phyloP scores from a whole-genome alignment of 2,113 vertebrate genomes.

The Lycaon pictus region DNA sequence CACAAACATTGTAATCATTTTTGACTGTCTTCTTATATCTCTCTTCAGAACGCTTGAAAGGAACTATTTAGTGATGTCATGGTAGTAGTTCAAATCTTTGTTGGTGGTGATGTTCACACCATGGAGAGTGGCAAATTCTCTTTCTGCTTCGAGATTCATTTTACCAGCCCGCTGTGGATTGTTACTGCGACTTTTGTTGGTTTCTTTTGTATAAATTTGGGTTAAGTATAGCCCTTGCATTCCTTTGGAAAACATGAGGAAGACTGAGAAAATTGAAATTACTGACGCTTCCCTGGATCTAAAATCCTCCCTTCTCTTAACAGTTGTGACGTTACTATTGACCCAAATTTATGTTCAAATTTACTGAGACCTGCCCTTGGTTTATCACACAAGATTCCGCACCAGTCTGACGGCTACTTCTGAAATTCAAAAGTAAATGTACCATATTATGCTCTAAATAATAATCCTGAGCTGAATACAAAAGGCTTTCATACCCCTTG shows the following conservation, averaged over 20 bases:
- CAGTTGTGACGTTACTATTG: neutral
- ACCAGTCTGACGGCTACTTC: neutral
- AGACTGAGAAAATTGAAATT: neutral
- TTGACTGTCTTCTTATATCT: neutral
- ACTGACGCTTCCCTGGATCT: neutral
- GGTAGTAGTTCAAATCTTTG: neutral
- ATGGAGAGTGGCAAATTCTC: neutral
- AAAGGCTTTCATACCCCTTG: fast-evolving
- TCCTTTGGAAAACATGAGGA: neutral
- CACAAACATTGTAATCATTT: neutral
- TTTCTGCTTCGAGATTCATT: fast-evolving
- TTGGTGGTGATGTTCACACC: neutral
- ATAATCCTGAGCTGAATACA: neutral
- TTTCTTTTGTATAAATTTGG: neutral
- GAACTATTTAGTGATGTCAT: neutral
- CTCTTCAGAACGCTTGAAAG: neutral
- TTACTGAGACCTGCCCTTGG: neutral
- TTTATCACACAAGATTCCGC: neutral
- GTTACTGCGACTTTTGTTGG: neutral
- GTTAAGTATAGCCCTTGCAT: neutral
- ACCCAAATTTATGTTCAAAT: neutral
- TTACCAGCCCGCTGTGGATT: neutral
- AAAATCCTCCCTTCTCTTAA: neutral
- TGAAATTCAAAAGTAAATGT: neutral
- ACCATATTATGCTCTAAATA: neutral